Percentiles rank a stretch among this genome's conserved stretches.
Evolutionary conservation across 64 coral and sea anemone species (phyloP).

Genomic region (Exaiptasia diaphana): DNA sequence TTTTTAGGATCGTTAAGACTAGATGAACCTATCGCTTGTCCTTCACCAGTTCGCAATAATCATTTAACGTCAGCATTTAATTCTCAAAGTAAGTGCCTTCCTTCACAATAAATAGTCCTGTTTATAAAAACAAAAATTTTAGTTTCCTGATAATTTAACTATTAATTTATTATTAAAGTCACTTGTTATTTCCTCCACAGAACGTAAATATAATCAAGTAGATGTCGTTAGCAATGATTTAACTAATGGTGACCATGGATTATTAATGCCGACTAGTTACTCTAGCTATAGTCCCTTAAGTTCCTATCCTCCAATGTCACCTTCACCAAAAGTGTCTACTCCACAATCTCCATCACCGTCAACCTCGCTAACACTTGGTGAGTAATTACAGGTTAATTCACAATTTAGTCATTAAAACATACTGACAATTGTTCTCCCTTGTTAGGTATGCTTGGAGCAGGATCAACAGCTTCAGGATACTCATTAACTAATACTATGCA

Average conservation of each 20-base stretch:
- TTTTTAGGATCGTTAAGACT: conserved; percentile 88
- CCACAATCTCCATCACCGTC: conserved; percentile 67
- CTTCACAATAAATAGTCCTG: too few relatives aligned
- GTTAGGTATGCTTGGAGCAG: conserved; percentile 54
- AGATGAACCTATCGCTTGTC: conserved; percentile 77
- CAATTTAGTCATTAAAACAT: background rate
- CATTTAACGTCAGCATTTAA: conserved; percentile 60
- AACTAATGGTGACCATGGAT: conserved; percentile 69
- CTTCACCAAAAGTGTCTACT: conserved; percentile 64
- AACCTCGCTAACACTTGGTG: conserved; percentile 72
- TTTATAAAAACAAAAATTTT: too few relatives aligned
- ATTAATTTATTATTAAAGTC: background rate
- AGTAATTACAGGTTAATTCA: background rate
- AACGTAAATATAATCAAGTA: conserved; percentile 62
- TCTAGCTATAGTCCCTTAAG: conserved; percentile 48
- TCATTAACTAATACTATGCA: conserved; percentile 70
- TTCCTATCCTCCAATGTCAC: conserved; percentile 68
- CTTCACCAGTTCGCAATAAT: conserved; percentile 66
- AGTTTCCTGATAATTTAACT: background rate
- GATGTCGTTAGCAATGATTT: conserved; percentile 73
- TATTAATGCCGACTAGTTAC: background rate
- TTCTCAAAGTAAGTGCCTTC: conserved; percentile 9
- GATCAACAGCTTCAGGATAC: conserved; percentile 62
- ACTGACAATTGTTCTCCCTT: background rate
- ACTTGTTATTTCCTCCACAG: conserved; percentile 35